Base-by-base conservation (phyloP, 2,888 invertebrate genomes). In the Galerucella pusilla region DNA sequence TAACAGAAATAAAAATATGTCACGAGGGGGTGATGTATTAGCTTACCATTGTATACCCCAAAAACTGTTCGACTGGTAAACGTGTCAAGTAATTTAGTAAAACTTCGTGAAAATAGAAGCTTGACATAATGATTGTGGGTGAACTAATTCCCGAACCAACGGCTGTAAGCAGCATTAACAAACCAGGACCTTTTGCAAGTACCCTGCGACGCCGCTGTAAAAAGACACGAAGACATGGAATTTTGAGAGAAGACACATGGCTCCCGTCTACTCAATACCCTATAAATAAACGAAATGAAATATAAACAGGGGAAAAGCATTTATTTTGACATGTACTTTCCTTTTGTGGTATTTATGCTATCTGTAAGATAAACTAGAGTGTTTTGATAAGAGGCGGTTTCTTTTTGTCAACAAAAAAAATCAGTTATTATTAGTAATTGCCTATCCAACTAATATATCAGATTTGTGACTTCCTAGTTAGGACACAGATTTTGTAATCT, bases 231-330 rank as follows among this genome's bases (percentile, higher is more conserved):
- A 65, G 64, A 46, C 64, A 46, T 65, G 64, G 60, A 64, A 65
- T 71, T 71, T 71, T 65, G 71, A 71, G 71, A 42, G 54, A 71
- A 74, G 70, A 76, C 76, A 76, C 74, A 74, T 76, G 76, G 76
- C 74, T 71, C 71, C 71, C 68, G 65, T 74, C 67, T 71, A 76
- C 74, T 76, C 74, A 76, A 76, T 71, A 70, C 76, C 71, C 74
- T 68, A 76, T 76, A 76, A 76, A 76, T 76, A 73, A 68, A 74
- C 76, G 68, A 68, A 71, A 68, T 65, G 71, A 76, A 71, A 71
- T 76, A 67, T 74, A 76, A 76, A 76, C 76, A 74, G 61, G 68
- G 71, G 69, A 68, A 76, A 74, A 68, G 68, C 74, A 74, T 65
- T 68, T 74, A 71, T 74, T 74, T 74, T 71, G 71, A 68, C 74